These are phyloP conservation scores for Drosophila malerkotliana DNA, from an alignment of 1,140 invertebrate genomes.

Conservation along the genomic window DNA sequence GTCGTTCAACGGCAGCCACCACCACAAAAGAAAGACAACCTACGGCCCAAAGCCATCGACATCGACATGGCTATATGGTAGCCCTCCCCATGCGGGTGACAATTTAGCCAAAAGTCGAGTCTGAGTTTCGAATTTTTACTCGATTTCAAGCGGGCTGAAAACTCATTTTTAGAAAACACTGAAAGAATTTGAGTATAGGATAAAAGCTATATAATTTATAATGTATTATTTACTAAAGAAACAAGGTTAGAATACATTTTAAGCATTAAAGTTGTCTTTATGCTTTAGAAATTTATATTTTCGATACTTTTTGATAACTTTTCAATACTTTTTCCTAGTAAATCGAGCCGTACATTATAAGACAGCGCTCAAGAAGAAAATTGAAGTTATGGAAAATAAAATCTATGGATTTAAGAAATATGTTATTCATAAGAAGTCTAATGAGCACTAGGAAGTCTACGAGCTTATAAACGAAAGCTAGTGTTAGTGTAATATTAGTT, in stretches of 20 bases:
- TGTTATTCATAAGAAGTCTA: no score
- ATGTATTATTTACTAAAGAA: no score
- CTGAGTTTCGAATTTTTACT: slow-evolving; percentile 10
- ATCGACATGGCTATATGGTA: not conserved
- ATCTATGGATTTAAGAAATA: no score
- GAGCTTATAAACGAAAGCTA: no score
- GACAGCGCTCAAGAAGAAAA: no score
- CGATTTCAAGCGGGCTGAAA: slow-evolving; percentile 6
- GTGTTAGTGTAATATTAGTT: no score
- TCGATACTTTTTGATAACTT: not conserved
- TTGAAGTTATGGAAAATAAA: no score
- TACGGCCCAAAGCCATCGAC: slow-evolving; percentile 21
- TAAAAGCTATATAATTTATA: no score
- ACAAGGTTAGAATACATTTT: not conserved
- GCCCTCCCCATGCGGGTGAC: slow-evolving; percentile 60
- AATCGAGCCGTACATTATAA: not conserved
- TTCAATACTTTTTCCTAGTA: not conserved
- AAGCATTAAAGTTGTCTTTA: no score
- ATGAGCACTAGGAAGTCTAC: no score
- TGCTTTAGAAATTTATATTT: no score
- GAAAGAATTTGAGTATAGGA: slow-evolving; percentile 1
- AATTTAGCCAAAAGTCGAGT: slow-evolving; percentile 44
- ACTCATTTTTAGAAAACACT: slow-evolving; percentile 7
- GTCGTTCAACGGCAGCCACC: slow-evolving; percentile 15
- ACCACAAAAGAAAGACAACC: slow-evolving; percentile 30